Base-by-base conservation (phyloP, 2,797 vertebrate species). In the Odontamblyopus rebecca region DNA sequence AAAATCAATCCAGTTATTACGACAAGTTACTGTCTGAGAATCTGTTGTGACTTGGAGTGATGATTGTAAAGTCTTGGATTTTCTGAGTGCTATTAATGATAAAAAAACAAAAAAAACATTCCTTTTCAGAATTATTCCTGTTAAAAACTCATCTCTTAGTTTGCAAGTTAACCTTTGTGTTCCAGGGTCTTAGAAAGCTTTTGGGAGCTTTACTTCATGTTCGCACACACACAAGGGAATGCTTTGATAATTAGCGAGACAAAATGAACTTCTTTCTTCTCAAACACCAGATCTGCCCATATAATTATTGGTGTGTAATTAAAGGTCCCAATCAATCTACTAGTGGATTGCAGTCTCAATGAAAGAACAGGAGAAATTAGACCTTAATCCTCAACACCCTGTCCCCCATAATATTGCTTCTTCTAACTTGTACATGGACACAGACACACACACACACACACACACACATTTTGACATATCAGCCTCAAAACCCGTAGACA, bases 291-390 rank as follows among this genome's bases (percentile, higher is more conserved):
- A 92, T 92, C 89, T 87, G 70, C 68, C 77, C 82, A n/a, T 86
- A 68, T 94, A 94, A 94, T 95, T 93, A 91, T 89, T 68, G 71
- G 71, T 7, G 85, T 90, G 90, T 94, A 94, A 95, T 95, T 94
- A 94, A 95, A 93, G 93, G 93, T 92, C 89, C 89, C 89, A 91
- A 91, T 93, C 91, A 93, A 88, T 92, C 89, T 90, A 85, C 85
- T 73, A 88, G 90, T 73, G 89, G 90, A 92, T 90, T 91, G 88
- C 73, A 75, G 81, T 89, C 86, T 81, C 86, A 89, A 83, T 91
- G 90, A 92, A 92, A 90, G 89, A 91, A 86, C 84, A 86, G 86
- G 82, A 86, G 81, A 89, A 93, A 92, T 88, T 85, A 93, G 92
- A 91, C 88, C 89, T 91, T 93, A 94, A 94, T 94, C 93, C 91